Base-by-base conservation (phyloP, 2,888 invertebrate genomes). In the Hydraecia micacea region DNA sequence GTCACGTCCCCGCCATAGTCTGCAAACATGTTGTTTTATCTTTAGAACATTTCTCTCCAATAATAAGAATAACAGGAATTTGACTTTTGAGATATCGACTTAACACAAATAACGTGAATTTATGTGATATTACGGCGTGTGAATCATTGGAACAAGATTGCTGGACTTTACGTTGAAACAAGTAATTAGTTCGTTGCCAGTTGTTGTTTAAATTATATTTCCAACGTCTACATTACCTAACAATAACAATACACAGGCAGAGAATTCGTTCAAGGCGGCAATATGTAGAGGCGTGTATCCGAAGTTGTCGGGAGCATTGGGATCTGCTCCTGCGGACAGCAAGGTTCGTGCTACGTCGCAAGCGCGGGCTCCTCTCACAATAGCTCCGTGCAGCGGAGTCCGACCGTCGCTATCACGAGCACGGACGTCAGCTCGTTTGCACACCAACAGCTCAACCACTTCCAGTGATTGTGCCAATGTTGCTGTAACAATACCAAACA, bases 241-340 rank as follows among this genome's bases (percentile, higher is more conserved):
- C 73, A 99, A 96, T 75, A 98, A 95, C 89, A 98, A 96, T 25
- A 98, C 98, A 88, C 98, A 98, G 32, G 97, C 97, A 13, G 98
- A 98, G 89, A 98, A 98, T 93, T 98, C 98, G 91, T 98, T 98
- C 49, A 98, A 95, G 0, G 98, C 98, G 0, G 99, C 98, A 67
- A 98, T 97, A 91, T 99, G 98, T 55, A 98, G 93, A 0, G 98
- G 98, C 0, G 98, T 98, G 91, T 98, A 98, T n/a, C 98, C 98
- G 90, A 98, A 98, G 86, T 97, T 97, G 90, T 98, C 98, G 0
- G 98, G 97, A 86, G 97, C 97, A 92, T 99, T 98, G 2, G 98
- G 98, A 90, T 97, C 97, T 0, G 98, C 98, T 0, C 98, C 98
- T 0, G 97, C 97, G 36, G 97, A 97, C 28, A 98, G 93, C 5